Conservation (phyloP, 2,113 vertebrate species). For the Fukomys damarensis region DNA sequence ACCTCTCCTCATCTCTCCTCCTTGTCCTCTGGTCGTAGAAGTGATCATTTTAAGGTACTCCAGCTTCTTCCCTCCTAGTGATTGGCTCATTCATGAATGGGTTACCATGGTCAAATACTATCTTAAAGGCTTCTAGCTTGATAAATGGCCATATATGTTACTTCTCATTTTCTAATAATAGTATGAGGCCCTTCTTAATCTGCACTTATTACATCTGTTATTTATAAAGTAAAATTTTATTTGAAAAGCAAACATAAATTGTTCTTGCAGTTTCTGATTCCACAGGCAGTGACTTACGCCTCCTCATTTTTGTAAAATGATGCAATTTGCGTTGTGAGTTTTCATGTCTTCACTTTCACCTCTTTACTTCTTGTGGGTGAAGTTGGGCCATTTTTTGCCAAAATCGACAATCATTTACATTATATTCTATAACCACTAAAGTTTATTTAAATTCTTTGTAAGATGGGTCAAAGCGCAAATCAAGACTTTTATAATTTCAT, state of each 20-base stretch:
- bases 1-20: neutral
- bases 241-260: neutral
- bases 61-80: neutral
- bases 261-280: neutral
- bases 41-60: neutral
- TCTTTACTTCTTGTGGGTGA: rapidly evolving
- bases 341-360: rapidly evolving
- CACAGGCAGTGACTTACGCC: neutral
- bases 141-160: neutral
- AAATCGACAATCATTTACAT: neutral
- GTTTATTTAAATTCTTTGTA: neutral
- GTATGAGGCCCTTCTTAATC: neutral
- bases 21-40: neutral
- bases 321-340: rapidly evolving
- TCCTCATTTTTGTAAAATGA: neutral
- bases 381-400: neutral
- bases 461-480: neutral
- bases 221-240: neutral
- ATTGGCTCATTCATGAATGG: slow-evolving; percentile 35
- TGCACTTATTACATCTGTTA: neutral
- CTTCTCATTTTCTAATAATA: neutral
- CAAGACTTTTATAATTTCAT: neutral
- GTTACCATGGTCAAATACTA: neutral
- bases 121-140: slow-evolving; percentile 20
- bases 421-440: neutral